Conservation (phyloP, 1,140 invertebrate genomes). For the Procambarus virginalis region DNA sequence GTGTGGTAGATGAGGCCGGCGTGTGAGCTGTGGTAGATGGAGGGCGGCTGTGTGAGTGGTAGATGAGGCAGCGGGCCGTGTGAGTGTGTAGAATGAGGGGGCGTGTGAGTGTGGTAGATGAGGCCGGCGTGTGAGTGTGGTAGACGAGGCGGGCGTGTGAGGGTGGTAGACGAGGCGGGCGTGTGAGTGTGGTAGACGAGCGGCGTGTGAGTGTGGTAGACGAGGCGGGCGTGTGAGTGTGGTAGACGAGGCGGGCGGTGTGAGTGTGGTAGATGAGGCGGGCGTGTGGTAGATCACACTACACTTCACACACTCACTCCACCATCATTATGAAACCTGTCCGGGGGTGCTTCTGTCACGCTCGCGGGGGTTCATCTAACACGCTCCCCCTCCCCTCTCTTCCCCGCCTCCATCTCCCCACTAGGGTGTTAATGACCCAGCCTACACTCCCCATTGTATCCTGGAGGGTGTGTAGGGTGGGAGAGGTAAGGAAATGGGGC, state of each 20-base stretch:
- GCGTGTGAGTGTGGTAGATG: neutral
- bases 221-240: too few species aligned
- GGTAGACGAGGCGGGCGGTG: too few species aligned
- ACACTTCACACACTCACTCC: too few species aligned
- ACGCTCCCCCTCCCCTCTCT: neutral
- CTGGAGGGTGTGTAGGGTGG: neutral
- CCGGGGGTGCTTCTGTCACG: slow-evolving; percentile 18
- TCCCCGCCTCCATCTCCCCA: neutral
- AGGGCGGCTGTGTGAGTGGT: neutral
- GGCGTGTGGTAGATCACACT: too few species aligned
- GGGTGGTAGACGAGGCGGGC: too few species aligned
- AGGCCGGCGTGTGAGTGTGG: too few species aligned
- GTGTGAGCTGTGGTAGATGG: neutral
- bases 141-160: too few species aligned
- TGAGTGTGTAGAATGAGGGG: too few species aligned
- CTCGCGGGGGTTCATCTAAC: neutral
- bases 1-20: neutral
- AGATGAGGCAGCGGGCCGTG: neutral
- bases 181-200: neutral
- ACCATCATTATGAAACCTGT: slow-evolving; percentile 11
- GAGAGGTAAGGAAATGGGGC: neutral
- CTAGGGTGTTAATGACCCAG: too few species aligned
- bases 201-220: neutral
- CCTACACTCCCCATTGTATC: neutral
- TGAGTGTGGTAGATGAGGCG: too few species aligned